These are phyloP conservation scores for Caenorhabditis auriculariae DNA, from an alignment of 2,888 invertebrate genomes.

Conservation along the genomic window DNA sequence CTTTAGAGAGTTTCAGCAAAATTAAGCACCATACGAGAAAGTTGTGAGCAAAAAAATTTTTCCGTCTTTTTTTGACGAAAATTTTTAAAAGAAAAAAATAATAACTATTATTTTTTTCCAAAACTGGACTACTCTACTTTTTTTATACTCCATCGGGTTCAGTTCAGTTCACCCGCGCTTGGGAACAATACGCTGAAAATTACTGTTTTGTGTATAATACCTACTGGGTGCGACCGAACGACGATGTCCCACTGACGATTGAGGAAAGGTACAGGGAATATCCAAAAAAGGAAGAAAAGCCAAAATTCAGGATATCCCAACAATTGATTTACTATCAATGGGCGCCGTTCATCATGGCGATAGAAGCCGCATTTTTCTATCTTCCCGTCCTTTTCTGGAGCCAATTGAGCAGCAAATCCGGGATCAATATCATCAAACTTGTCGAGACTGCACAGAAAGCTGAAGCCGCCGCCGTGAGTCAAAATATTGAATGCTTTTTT, in stretches of 20 bases:
- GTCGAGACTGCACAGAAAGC: slow-evolving; percentile 51
- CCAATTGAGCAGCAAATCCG: slow-evolving; percentile 33
- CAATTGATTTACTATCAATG: slow-evolving; percentile 61
- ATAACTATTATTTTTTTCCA: too few relatives aligned
- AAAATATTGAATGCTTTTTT: not conserved
- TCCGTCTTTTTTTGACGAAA: too few relatives aligned
- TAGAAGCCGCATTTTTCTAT: slow-evolving; percentile 59
- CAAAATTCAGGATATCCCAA: slow-evolving; percentile 42
- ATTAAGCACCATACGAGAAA: too few relatives aligned
- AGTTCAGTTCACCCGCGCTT: slow-evolving; percentile 54
- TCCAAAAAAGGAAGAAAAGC: not conserved
- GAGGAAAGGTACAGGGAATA: slow-evolving; percentile 40
- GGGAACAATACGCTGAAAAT: slow-evolving; percentile 62
- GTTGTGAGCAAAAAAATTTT: too few relatives aligned
- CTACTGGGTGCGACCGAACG: slow-evolving; percentile 58
- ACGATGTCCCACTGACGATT: slow-evolving; percentile 44
- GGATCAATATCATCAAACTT: slow-evolving; percentile 55
- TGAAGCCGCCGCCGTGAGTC: slow-evolving; percentile 44
- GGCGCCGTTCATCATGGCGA: slow-evolving; percentile 59
- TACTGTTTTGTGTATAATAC: slow-evolving; percentile 62
- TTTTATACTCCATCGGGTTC: too few relatives aligned
- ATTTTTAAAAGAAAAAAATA: too few relatives aligned
- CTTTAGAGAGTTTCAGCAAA: too few relatives aligned
- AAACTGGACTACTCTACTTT: too few relatives aligned
- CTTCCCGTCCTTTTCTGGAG: slow-evolving; percentile 41